These are phyloP conservation scores for Anas platyrhynchos DNA, from an alignment of 2,113 vertebrate genomes.

Conservation along the genomic window DNA sequence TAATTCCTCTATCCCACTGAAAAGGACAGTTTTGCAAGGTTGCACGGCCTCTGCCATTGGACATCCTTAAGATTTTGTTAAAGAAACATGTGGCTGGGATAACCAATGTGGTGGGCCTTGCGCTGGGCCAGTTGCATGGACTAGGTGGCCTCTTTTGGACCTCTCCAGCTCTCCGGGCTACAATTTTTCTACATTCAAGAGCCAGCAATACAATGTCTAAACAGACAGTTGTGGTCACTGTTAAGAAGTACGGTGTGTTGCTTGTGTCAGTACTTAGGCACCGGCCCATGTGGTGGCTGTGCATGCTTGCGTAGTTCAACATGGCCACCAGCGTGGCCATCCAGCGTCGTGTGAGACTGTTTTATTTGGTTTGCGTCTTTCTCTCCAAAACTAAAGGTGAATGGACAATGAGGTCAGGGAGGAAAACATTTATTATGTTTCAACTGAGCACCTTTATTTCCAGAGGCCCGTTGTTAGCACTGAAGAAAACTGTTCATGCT, in stretches of 20 bases:
- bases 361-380: background rate
- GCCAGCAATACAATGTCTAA: background rate
- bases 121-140: too few relatives aligned
- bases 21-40: background rate
- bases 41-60: background rate
- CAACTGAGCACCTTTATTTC: background rate
- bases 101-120: background rate
- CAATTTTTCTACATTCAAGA: accelerated
- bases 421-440: background rate
- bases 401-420: accelerated
- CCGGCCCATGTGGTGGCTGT: too few relatives aligned
- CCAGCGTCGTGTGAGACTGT: too few relatives aligned
- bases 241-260: background rate
- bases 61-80: background rate
- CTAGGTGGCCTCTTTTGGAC: accelerated
- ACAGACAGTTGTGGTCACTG: background rate
- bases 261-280: background rate
- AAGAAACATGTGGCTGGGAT: background rate
- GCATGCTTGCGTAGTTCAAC: too few relatives aligned
- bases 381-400: background rate
- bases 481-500: background rate
- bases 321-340: too few relatives aligned
- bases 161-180: background rate
- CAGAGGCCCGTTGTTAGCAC: background rate
- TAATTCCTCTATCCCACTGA: background rate